Percentiles rank a stretch among this genome's conserved stretches.
Evolutionary conservation across 1,140 invertebrate species (phyloP).

Genomic region (Leucophenga varia): DNA sequence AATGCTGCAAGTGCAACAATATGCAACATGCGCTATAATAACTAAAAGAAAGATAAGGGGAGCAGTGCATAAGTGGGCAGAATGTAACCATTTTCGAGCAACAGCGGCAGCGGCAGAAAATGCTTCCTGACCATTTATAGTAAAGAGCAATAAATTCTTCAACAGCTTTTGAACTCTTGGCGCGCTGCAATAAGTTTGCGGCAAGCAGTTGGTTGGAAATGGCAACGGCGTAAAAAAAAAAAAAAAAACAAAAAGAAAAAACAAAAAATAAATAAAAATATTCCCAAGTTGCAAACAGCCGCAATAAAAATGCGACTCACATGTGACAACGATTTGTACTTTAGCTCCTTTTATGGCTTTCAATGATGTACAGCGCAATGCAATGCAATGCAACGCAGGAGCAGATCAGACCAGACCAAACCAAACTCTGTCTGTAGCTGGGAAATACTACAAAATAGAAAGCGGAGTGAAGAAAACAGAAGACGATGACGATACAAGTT

Average conservation of each 20-base stretch:
- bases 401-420: too few relatives aligned
- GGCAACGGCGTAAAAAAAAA: slow-evolving; percentile 14
- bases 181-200: slow-evolving; percentile 17
- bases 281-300: slow-evolving; percentile 44
- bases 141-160: slow-evolving; percentile 44
- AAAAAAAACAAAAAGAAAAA: slow-evolving; percentile 24
- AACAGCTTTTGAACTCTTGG: slow-evolving; percentile 10
- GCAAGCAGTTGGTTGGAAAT: too few relatives aligned
- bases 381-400: too few relatives aligned
- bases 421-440: too few relatives aligned
- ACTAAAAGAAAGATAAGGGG: not conserved
- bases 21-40: slow-evolving; percentile 26
- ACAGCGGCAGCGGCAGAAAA: slow-evolving; percentile 8
- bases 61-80: not conserved
- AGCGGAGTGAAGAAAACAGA: too few relatives aligned
- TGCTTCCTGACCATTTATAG: slow-evolving; percentile 37
- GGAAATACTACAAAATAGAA: too few relatives aligned
- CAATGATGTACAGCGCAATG: too few relatives aligned
- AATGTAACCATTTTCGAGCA: slow-evolving; percentile 5
- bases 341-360: slow-evolving; percentile 55
- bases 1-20: not conserved
- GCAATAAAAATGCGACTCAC: slow-evolving; percentile 57
- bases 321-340: slow-evolving; percentile 57
- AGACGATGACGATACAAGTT: too few relatives aligned
- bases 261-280: slow-evolving; percentile 27